Evolutionary conservation across 2,888 invertebrate species (phyloP), one percentile per base, ranked within the genome.

Genomic region (Ophraella communa): DNA sequence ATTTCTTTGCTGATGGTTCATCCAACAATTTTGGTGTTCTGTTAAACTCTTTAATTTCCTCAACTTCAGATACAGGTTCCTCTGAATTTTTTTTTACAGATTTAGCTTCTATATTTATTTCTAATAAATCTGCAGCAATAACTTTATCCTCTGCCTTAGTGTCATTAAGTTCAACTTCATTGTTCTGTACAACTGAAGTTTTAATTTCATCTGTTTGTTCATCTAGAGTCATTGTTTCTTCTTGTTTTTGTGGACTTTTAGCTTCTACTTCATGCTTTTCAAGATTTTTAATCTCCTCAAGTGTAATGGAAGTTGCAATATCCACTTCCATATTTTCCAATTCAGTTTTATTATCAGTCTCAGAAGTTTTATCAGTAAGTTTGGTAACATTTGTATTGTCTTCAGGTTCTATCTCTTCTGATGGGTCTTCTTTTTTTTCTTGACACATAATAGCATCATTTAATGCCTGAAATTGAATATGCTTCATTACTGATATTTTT

Each of bases 391-490:
- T 1, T 14, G 7, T 17, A 39, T 4, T 4, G 7, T 52, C 52
- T 27, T 59, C 44, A 35, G 45, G 54, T 42, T 63, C 55, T 55
- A 56, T 64, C 62, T 67, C 65, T 33, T 69, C 62, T 54, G 61
- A 62, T 35, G 23, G 54, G 11, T n/a, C 11, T 44, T 42, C 17
- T 54, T 49, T 30, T 8, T 65, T 65, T 35, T 56, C 65, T 55
- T 68, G 63, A 10, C 69, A 21, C 71, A 72, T 71, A 27, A 65
- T 65, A 27, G 69, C 47, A 58, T 72, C 72, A 55, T 72, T 72
- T 52, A 71, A 35, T 47, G 71, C 62, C 72, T 69, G 21, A 45
- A 45, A 45, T 11, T n/a, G 10, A 30, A 52, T 17, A 5, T n/a
- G n/a, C n/a, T n/a, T n/a, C n/a, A n/a, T n/a, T n/a, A n/a, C n/a